Evolutionary conservation across 2,113 vertebrate species (phyloP), one percentile per base, ranked within the genome.

Genomic region (Patagioenas fasciata): DNA sequence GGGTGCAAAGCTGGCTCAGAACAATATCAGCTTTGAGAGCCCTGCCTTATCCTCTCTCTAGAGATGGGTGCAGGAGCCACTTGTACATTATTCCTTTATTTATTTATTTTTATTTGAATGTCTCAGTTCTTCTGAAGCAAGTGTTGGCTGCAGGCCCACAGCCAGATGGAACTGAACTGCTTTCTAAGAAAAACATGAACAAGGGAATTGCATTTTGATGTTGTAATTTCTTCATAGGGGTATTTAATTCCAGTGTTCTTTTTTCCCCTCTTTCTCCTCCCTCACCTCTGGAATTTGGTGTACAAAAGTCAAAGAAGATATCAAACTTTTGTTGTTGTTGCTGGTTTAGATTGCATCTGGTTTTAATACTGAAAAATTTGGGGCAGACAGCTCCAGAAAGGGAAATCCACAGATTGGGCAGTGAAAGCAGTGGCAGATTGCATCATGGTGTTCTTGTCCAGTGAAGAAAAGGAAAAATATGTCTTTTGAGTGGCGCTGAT

Each of bases 131-230:
- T 97, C 93, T 96, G 93, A 94, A 96, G 93, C 56, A 94, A 93
- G 70, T 4, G 0, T 88, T 98, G 97, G 96, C 96, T 97, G 88
- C 87, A 81, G 91, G 97, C 97, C 97, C 96, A 86, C 79, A 62
- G 84, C 78, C 87, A 97, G 91, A 96, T 91, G 96, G 88, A 97
- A 97, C 60, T 74, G 86, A 97, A 91, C 92, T 94, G 95, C 97
- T 98, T 98, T 97, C 98, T 98, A 98, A 97, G 97, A 96, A 98
- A 97, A 97, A 96, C 88, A 89, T 15, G 72, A 96, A 87, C 92
- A 95, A 95, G 93, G 71, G 94, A 97, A 95, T 96, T 96, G 89
- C 62, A 96, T 96, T 97, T 95, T 95, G 67, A 91, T 91, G 89
- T 47, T 93, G 95, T 95, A 91, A 96, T 96, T 97, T 97, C 89